Evolutionary conservation across 2,797 vertebrate genomes (phyloP).

Genomic region (Anomalospiza imberbis): DNA sequence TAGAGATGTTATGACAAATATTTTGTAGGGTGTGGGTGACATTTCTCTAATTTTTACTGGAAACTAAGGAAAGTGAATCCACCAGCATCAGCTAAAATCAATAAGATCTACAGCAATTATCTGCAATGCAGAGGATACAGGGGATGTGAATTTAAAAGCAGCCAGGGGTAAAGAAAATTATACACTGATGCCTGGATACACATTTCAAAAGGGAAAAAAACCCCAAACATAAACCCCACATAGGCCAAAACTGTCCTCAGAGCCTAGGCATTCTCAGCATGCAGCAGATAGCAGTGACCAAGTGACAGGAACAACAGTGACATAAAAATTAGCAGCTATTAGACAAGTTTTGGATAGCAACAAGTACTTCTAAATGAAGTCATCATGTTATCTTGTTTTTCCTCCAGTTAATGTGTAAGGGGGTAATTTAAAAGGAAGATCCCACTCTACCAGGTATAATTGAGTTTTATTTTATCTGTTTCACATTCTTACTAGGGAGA

Average conservation of each 20-base stretch:
- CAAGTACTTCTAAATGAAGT: background rate
- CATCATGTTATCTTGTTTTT: background rate
- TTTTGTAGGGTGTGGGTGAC: background rate
- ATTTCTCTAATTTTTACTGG: background rate
- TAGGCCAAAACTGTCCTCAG: background rate
- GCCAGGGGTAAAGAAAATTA: background rate
- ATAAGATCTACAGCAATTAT: background rate
- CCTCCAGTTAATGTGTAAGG: background rate
- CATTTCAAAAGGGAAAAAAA: background rate
- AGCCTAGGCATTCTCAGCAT: background rate
- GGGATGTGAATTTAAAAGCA: background rate
- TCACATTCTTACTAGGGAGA: background rate
- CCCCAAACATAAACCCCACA: background rate
- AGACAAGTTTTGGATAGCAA: background rate
- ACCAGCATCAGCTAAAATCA: constrained; percentile 5
- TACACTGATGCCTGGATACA: background rate
- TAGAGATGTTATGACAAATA: background rate
- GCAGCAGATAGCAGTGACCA: background rate
- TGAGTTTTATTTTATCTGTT: background rate
- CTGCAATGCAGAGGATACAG: constrained; percentile 42
- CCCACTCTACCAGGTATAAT: background rate
- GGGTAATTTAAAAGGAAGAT: background rate
- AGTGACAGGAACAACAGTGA: background rate
- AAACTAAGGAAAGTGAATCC: background rate
- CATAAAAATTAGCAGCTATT: background rate